Percentiles rank a stretch among this genome's conserved stretches.
phyloP scores from a whole-genome alignment of 2,113 vertebrate genomes.

The Loxodonta africana region DNA sequence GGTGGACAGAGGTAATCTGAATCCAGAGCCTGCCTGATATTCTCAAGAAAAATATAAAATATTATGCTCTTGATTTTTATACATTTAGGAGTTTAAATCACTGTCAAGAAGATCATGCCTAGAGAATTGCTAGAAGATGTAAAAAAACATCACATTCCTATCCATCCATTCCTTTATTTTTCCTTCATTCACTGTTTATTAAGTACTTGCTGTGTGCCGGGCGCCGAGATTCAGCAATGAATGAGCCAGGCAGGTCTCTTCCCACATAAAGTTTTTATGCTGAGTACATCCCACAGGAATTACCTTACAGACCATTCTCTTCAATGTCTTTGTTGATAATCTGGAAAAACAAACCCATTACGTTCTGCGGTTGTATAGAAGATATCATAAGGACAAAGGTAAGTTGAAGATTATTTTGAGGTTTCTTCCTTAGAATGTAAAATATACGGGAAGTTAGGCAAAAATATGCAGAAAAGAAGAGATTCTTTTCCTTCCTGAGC shows the following conservation, averaged over 20 bases:
- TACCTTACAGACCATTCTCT: not conserved
- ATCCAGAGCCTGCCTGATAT: not conserved
- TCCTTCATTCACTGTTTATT: not conserved
- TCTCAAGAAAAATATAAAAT: conserved; percentile 13
- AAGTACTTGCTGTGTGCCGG: not conserved
- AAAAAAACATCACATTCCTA: not conserved
- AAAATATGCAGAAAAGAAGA: not conserved
- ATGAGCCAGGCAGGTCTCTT: not conserved
- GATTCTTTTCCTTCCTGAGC: not conserved
- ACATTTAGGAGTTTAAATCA: not conserved
- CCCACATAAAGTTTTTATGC: not conserved
- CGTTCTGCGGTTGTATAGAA: not conserved
- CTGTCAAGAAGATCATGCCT: conserved; percentile 4
- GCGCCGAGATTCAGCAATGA: not conserved
- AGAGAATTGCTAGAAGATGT: not conserved
- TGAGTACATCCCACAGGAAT: not conserved
- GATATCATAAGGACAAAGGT: conserved; percentile 3
- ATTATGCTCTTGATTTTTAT: not conserved
- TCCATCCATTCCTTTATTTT: not conserved
- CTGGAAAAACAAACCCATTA: not conserved
- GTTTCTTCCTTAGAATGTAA: not conserved
- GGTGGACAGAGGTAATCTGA: not conserved
- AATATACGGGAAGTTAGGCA: not conserved
- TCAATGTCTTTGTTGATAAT: not conserved
- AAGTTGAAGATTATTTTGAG: conserved; percentile 35